phyloP scores from a whole-genome alignment of 2,888 invertebrate species.

The Chymomyza amoena region DNA sequence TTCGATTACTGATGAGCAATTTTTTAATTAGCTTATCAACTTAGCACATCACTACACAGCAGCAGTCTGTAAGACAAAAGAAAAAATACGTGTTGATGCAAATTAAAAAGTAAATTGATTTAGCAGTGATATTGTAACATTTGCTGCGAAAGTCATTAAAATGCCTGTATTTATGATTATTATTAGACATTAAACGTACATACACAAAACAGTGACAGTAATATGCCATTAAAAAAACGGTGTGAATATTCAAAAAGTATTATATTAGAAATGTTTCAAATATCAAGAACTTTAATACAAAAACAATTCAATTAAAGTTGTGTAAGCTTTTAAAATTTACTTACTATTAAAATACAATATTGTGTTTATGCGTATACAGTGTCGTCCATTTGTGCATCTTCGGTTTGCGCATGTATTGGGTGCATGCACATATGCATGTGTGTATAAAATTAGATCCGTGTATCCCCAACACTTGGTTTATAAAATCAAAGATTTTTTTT shows the following conservation, averaged over 20 bases:
- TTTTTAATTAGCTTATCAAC: background rate
- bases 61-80: background rate
- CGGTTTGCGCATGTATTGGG: background rate
- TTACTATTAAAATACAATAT: background rate
- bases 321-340: background rate
- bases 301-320: background rate
- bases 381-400: background rate
- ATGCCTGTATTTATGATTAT: background rate
- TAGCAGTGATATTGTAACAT: background rate
- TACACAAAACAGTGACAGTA: background rate
- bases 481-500: background rate
- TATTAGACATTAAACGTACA: background rate
- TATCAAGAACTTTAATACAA: background rate
- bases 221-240: background rate
- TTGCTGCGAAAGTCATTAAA: background rate
- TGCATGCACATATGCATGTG: background rate
- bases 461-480: background rate
- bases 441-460: background rate
- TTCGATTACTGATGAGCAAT: background rate
- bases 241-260: background rate
- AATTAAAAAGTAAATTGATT: background rate
- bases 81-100: background rate
- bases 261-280: background rate
- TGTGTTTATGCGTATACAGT: background rate
- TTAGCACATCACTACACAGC: background rate